These are phyloP conservation scores for Eupithecia abbreviata DNA, from an alignment of 2,888 invertebrate genomes.

Conservation along the genomic window DNA sequence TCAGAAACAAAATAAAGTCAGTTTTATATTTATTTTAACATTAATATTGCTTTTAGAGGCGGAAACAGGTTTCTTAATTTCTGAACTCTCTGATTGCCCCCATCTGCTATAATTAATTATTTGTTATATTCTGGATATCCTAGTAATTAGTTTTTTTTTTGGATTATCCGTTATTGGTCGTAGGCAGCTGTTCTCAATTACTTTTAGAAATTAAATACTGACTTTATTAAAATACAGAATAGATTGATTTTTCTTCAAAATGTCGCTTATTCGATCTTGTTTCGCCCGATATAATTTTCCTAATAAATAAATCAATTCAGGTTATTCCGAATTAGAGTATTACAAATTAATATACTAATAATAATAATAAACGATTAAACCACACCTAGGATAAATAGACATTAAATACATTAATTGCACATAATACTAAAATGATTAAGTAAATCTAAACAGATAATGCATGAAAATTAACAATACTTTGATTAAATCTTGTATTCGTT, in stretches of 20 bases:
- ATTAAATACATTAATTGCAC: conserved; percentile 79
- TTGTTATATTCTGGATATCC: background rate
- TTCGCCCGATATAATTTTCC: conserved; percentile 71
- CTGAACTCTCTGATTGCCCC: conserved; percentile 32
- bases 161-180: background rate
- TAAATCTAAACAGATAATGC: conserved; percentile 71
- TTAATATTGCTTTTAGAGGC: conserved; percentile 42
- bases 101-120: conserved; percentile 37
- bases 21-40: conserved; percentile 21
- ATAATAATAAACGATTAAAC: conserved; percentile 66
- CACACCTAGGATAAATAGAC: conserved; percentile 69
- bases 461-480: conserved; percentile 64
- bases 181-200: background rate
- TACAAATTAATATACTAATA: conserved; percentile 46
- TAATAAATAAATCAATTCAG: conserved; percentile 81
- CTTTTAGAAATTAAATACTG: conserved; percentile 23
- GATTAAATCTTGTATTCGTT: conserved; percentile 33
- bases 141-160: background rate
- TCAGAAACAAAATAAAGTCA: conserved; percentile 39
- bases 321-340: conserved; percentile 48
- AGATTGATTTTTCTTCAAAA: background rate
- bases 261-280: conserved; percentile 48
- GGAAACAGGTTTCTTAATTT: conserved; percentile 30
- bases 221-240: conserved; percentile 28
- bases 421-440: conserved; percentile 74